These are phyloP conservation scores for Malurus cyaneus DNA, from an alignment of 2,113 vertebrate species.

Conservation along the genomic window DNA sequence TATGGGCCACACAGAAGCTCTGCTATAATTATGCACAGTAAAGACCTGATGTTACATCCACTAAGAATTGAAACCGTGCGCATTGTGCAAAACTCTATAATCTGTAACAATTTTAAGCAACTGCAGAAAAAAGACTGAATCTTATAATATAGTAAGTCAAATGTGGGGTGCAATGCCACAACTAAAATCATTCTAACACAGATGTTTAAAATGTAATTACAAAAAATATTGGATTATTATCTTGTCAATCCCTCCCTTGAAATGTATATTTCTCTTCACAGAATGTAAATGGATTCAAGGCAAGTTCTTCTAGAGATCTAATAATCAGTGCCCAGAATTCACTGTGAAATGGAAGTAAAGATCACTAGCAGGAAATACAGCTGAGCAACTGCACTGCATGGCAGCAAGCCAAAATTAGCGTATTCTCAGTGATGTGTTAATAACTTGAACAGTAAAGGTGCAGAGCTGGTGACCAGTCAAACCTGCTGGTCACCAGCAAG, in stretches of 20 bases:
- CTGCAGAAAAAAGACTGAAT: background rate
- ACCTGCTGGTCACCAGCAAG: background rate
- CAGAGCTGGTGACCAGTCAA: background rate
- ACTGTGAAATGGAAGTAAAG: conserved; percentile 29
- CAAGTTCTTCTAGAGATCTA: background rate
- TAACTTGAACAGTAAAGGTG: background rate
- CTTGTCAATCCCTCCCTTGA: background rate
- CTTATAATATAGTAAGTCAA: background rate
- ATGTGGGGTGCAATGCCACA: background rate
- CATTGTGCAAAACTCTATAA: background rate
- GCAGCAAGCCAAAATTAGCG: background rate
- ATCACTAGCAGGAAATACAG: conserved; percentile 16
- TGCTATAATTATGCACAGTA: background rate
- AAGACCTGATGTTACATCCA: background rate
- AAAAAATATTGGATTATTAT: background rate
- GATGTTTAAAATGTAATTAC: background rate
- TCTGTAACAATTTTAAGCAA: background rate
- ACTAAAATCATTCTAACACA: background rate
- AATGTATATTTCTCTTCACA: background rate
- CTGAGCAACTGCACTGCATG: background rate
- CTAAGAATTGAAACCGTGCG: background rate
- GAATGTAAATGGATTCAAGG: background rate
- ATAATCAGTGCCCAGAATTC: background rate
- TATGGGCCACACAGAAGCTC: background rate
- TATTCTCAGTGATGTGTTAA: background rate